Conservation (phyloP, 2,797 vertebrate species). For the Apodemus agrarius region DNA sequence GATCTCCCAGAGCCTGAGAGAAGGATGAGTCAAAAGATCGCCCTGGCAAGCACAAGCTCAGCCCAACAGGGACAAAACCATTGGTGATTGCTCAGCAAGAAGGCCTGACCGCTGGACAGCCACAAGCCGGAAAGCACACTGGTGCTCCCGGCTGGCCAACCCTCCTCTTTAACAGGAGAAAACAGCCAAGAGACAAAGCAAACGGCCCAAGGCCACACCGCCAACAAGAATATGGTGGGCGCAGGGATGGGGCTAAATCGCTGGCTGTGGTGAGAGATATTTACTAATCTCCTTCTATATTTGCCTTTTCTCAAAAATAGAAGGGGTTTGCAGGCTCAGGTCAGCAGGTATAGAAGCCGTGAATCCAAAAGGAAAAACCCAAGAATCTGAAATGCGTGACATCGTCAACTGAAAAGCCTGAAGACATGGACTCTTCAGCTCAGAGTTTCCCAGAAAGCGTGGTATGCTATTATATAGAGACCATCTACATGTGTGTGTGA, state of each 20-base stretch:
- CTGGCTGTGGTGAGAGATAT: neutral
- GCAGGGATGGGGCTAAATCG: neutral
- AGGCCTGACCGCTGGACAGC: no score
- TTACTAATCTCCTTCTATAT: neutral
- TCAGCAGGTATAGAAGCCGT: neutral
- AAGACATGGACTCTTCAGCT: neutral
- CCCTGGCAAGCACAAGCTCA: neutral
- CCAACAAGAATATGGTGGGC: neutral
- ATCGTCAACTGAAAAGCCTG: neutral
- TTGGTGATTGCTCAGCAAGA: neutral
- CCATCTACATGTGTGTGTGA: no score
- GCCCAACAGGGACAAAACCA: neutral
- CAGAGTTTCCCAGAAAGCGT: neutral
- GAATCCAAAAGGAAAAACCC: neutral
- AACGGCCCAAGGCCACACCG: neutral
- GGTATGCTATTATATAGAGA: neutral
- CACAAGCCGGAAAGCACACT: neutral
- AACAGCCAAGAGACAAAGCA: neutral
- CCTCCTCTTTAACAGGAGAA: neutral
- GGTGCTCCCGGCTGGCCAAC: neutral
- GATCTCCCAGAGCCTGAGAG: neutral
- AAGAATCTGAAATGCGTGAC: neutral
- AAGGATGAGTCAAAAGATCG: slow-evolving; percentile 38
- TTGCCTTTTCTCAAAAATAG: neutral
- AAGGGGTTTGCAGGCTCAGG: neutral